Evolutionary conservation across 2,797 vertebrate genomes (phyloP).

Genomic region (Cebuella pygmaea): DNA sequence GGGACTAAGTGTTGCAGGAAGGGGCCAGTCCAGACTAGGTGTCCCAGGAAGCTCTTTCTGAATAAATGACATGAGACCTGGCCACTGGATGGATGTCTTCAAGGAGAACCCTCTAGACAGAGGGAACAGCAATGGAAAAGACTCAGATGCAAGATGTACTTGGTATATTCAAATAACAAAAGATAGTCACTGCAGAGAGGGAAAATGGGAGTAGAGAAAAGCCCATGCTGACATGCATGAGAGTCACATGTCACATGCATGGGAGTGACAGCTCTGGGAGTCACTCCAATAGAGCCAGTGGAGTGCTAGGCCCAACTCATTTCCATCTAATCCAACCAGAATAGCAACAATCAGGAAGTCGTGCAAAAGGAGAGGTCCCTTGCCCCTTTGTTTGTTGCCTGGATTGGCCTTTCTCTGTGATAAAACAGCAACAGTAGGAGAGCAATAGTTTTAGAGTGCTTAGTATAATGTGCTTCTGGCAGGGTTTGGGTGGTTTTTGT

Average conservation of each 20-base stretch:
- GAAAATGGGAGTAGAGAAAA: not conserved
- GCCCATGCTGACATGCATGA: too few relatives aligned
- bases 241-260: not conserved
- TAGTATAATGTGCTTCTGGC: not conserved
- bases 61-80: not conserved
- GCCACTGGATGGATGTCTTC: not conserved
- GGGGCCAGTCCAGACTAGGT: not conserved
- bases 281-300: not conserved
- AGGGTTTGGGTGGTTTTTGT: not conserved
- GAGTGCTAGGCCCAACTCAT: not conserved
- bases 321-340: not conserved
- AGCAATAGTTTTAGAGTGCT: not conserved
- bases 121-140: not conserved
- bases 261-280: not conserved
- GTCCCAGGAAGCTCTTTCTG: not conserved
- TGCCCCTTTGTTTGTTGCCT: not conserved
- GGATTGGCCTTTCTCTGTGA: not conserved
- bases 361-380: not conserved
- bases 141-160: not conserved
- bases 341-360: not conserved
- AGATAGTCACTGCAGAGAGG: not conserved
- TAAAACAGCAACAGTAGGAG: not conserved
- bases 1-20: not conserved
- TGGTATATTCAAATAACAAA: not conserved
- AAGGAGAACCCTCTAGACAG: not conserved